These are phyloP conservation scores for Metallyticus violacea DNA, from an alignment of 2,888 invertebrate genomes.

Conservation along the genomic window DNA sequence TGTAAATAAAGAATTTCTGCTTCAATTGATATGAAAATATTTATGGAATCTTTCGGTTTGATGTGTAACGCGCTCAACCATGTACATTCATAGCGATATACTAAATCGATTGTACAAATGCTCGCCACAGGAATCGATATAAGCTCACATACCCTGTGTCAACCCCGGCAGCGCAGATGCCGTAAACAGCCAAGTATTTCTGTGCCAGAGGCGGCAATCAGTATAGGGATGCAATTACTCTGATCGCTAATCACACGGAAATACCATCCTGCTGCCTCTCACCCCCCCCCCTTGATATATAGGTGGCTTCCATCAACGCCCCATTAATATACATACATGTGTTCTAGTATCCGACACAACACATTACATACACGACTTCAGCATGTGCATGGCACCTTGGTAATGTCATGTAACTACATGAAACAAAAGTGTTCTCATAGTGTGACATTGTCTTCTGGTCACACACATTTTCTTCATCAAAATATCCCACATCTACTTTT, in stretches of 20 bases:
- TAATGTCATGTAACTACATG: too few species aligned
- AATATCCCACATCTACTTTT: too few species aligned
- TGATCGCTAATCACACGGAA: conserved; percentile 12
- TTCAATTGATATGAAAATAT: too few species aligned
- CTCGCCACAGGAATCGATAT: neutral
- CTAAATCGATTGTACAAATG: neutral
- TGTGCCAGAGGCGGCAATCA: neutral
- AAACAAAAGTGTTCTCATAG: neutral
- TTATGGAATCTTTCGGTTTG: too few species aligned
- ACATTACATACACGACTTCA: neutral
- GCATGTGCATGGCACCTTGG: neutral
- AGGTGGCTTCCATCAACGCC: neutral
- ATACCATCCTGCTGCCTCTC: neutral
- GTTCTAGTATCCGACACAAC: neutral
- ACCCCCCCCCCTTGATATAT: neutral
- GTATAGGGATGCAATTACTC: neutral
- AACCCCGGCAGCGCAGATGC: neutral
- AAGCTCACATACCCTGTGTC: neutral
- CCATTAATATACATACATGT: neutral
- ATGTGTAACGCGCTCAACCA: neutral
- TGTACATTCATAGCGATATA: neutral
- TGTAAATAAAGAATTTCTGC: too few species aligned
- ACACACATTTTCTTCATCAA: too few species aligned
- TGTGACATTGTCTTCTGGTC: neutral
- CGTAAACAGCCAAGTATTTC: neutral